Evolutionary conservation across 1,140 invertebrate genomes (phyloP), one percentile per base, ranked within the genome.

Genomic region (Drosophila triauraria): DNA sequence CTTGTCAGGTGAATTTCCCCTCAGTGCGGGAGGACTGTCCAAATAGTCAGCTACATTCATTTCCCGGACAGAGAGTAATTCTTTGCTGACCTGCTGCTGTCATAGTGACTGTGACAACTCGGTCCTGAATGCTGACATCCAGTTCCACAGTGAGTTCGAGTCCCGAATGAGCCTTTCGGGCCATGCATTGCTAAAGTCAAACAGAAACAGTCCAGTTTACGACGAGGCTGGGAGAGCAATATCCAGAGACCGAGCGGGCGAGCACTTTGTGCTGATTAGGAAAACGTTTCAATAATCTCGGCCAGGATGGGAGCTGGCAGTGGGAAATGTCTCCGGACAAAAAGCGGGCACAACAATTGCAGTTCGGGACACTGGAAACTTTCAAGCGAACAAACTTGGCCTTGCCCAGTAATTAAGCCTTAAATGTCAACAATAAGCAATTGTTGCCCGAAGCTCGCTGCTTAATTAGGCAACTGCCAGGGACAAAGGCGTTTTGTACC

Each of bases 231-330:
- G 46, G 59, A 46, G n/a, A 38, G 64, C n/a, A 35, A 20, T 57
- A 48, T 57, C 20, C 43, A 54, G 53, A 10, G 51, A 13, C 15
- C 4, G 27, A 40, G 38, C 3, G 17, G 32, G 38, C 63, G 42
- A 87, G 84, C 85, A 88, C 85, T 88, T 76, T 88, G 75, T 81
- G 63, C 82, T 88, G 85, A 88, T 88, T 88, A 88, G 84, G 88
- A 88, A 88, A 90, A 59, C 57, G 68, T 88, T 84, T 84, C 85
- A 87, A 87, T 84, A 87, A 88, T 87, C 78, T 44, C n/a, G 25
- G 27, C 32, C 47, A 35, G 38, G 57, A 40, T 42, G 63, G 43
- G 25, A 51, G 32, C 42, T 15, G 65, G 56, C 74, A 67, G 44
- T 27, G 46, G 70, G 69, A 58, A 61, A 48, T 62, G 54, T 82